These are phyloP conservation scores for Leptothorax acervorum DNA, from an alignment of 2,888 invertebrate species.

Conservation along the genomic window DNA sequence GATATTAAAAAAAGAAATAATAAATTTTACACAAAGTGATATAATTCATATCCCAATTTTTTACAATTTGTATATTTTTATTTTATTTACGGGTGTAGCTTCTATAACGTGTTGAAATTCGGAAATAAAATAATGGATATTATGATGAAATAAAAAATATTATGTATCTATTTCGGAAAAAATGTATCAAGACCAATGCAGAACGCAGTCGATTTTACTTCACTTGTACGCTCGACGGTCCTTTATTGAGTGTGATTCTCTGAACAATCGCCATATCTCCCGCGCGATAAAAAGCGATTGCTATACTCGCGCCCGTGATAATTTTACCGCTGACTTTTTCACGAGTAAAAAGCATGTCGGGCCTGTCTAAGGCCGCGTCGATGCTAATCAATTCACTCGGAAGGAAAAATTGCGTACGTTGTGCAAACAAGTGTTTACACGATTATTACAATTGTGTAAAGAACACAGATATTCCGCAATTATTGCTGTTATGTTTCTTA, in stretches of 20 bases:
- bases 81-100: neutral
- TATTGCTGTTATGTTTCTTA: neutral
- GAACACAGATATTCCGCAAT: conserved; percentile 3
- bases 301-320: conserved; percentile 31
- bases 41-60: neutral
- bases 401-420: conserved; percentile 11
- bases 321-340: conserved; percentile 27
- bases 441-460: neutral
- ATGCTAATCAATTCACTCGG: conserved; percentile 6
- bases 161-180: neutral
- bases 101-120: neutral
- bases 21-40: neutral
- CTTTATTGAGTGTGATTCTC: conserved; percentile 32
- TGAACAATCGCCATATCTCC: conserved; percentile 36
- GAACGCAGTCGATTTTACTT: conserved; percentile 8
- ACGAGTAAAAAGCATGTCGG: neutral
- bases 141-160: conserved; percentile 3
- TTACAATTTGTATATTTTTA: neutral
- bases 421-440: conserved; percentile 10
- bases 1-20: neutral
- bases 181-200: neutral
- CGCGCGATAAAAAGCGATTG: conserved; percentile 36
- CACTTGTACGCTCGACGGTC: conserved; percentile 9
- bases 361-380: neutral
- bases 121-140: neutral